Base-by-base conservation (phyloP, 2,797 vertebrate genomes). In the Melanotaenia boesemani region DNA sequence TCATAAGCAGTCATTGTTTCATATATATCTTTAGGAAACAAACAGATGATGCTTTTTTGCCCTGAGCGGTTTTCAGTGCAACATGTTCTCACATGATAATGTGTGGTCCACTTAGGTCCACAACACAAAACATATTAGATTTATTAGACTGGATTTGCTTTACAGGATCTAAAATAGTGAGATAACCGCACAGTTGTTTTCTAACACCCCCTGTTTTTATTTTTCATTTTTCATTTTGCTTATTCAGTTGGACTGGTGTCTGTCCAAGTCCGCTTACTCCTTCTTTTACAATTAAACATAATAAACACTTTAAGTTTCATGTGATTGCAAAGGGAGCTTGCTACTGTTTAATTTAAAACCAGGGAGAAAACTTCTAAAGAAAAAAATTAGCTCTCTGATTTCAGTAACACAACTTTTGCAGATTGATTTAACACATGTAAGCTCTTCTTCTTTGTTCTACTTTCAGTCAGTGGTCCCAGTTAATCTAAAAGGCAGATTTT, bases 1-100 rank as follows among this genome's bases (percentile, higher is more conserved):
- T n/a, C 11, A 39, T 28, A 60, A 50, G 44, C 36, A 24, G n/a
- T 30, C 48, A 36, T 78, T 6, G 1, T 34, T 70, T 80, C 34
- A 73, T 57, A 28, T 41, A 46, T 28, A 12, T 2, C 36, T 61
- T 55, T 11, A 13, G 52, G 55, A 55, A 55, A 28, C 52, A 55
- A 55, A 55, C 37, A 57, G 24, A 67, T 30, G 16, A 55, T 24
- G 10, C 65, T 39, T 26, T 32, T 32, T 32, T 15, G 52, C 52
- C 52, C n/a, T 28, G 24, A 13, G 52, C 52, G 24, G 11, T 39
- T 61, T 60, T 62, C 16, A 20, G 12, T 22, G 46, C 6, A 54
- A 54, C 48, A 37, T 55, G 59, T 22, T 62, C 46, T 60, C 22
- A 39, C 55, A 70, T 54, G 41, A 22, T 22, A 50, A 50, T 50